Percentiles rank a stretch among this genome's conserved stretches.
These are phyloP conservation scores for Odontomachus brunneus DNA, from an alignment of 1,140 invertebrate genomes.

Conservation along the genomic window DNA sequence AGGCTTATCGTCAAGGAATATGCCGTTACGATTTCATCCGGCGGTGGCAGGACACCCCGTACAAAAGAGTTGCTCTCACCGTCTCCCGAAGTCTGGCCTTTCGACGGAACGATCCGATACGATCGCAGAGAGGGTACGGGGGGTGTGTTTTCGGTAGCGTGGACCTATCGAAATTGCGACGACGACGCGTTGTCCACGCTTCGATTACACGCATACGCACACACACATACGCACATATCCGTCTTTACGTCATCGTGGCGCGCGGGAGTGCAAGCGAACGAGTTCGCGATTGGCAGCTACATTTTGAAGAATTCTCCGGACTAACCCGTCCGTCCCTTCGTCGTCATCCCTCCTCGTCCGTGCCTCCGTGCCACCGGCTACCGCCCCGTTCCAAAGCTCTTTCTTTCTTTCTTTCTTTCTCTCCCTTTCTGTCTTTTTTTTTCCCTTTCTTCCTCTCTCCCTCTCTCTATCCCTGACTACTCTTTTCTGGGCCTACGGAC, in stretches of 20 bases:
- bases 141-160: too few species aligned
- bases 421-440: conserved; percentile 23
- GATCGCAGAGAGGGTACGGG: too few species aligned
- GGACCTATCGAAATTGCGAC: conserved; percentile 23
- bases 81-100: too few species aligned
- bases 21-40: too few species aligned
- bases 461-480: conserved; percentile 36
- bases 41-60: too few species aligned
- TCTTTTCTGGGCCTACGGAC: conserved; percentile 71
- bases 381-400: conserved; percentile 19
- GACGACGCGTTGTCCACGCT: neutral
- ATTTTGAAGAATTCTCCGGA: conserved; percentile 59
- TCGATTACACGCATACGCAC: neutral
- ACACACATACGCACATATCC: neutral
- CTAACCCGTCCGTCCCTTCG: conserved; percentile 35
- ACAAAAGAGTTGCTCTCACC: too few species aligned
- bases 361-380: conserved; percentile 14
- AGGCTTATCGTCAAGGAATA: too few species aligned
- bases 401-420: conserved; percentile 3
- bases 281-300: conserved; percentile 41
- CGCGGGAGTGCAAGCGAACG: neutral
- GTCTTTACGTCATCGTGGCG: conserved; percentile 35
- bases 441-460: neutral
- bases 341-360: too few species aligned
- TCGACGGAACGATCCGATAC: too few species aligned